Evolutionary conservation across 2,113 vertebrate genomes (phyloP), one percentile per base, ranked within the genome.

Genomic region (Triplophysa tibetana): DNA sequence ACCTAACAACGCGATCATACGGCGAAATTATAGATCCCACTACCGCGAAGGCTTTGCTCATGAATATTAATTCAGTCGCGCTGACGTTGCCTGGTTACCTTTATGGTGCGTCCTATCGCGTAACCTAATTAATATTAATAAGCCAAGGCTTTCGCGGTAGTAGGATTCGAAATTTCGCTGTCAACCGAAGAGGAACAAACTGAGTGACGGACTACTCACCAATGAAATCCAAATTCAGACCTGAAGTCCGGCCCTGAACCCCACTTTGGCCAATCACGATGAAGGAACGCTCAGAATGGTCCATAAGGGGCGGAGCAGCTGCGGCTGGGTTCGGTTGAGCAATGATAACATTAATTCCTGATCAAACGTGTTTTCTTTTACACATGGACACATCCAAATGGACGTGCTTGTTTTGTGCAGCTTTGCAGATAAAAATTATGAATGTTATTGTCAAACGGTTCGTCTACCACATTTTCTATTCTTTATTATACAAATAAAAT

Each of bases 281-380:
- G 19, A 9, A 77, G 62, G 41, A 41, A 50, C 10, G 8, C 26
- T 43, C 58, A 72, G 50, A 77, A 45, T 62, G 29, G 61, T 78
- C 70, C 72, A 76, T 70, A 80, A 67, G 45, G 75, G 79, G 38
- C 14, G 69, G 72, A 17, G 23, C 33, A 9, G 9, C 24, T 75
- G 60, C 14, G 88, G 89, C 83, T 83, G 87, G 84, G 75, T 81
- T 81, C n/a, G 79, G 84, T 81, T 85, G 65, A 81, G 24, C 23
- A 62, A 56, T 65, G 23, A 12, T 62, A 41, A 73, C n/a, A 5
- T 73, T 54, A 33, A 41, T 73, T 60, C 29, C 54, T 24, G n/a
- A 29, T 73, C 54, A 29, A 16, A 74, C 58, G 70, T 60, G 70
- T 62, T 74, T 24, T n/a, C 24, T 74, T 74, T 43, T 14, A 74